Evolutionary conservation across 1,140 invertebrate genomes (phyloP).

Genomic region (Trigoniulus corallinus): DNA sequence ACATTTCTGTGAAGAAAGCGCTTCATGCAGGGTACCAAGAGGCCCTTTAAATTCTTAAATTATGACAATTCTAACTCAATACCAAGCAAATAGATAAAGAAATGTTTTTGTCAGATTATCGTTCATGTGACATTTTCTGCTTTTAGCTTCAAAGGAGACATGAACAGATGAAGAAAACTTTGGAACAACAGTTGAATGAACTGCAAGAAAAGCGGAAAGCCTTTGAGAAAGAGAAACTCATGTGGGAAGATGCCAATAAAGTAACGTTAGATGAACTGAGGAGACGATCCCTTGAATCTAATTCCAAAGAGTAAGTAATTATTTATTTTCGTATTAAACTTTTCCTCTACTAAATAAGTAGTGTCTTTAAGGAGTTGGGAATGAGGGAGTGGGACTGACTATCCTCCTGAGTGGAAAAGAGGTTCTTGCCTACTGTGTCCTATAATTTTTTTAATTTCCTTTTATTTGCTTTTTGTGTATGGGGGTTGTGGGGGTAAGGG

Average conservation of each 20-base stretch:
- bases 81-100: background rate
- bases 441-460: background rate
- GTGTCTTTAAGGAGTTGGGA: background rate
- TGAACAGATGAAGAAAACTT: constrained; percentile 46
- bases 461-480: background rate
- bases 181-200: constrained; percentile 77
- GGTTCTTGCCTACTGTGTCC: background rate
- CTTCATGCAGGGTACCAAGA: too few relatives aligned
- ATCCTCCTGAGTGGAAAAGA: background rate
- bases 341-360: background rate
- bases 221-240: constrained; percentile 68
- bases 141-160: constrained; percentile 43
- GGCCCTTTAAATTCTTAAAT: too few relatives aligned
- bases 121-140: constrained; percentile 14
- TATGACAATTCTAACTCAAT: too few relatives aligned
- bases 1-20: too few relatives aligned
- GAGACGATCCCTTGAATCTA: constrained; percentile 62
- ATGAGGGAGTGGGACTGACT: background rate
- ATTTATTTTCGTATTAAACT: background rate
- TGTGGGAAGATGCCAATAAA: constrained; percentile 79
- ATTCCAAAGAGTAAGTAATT: constrained; percentile 59
- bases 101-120: too few relatives aligned
- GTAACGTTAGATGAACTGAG: constrained; percentile 71
- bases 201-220: constrained; percentile 71
- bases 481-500: background rate